Evolutionary conservation across 2,888 invertebrate species (phyloP), one percentile per base, ranked within the genome.

Genomic region (Tipula helvola): DNA sequence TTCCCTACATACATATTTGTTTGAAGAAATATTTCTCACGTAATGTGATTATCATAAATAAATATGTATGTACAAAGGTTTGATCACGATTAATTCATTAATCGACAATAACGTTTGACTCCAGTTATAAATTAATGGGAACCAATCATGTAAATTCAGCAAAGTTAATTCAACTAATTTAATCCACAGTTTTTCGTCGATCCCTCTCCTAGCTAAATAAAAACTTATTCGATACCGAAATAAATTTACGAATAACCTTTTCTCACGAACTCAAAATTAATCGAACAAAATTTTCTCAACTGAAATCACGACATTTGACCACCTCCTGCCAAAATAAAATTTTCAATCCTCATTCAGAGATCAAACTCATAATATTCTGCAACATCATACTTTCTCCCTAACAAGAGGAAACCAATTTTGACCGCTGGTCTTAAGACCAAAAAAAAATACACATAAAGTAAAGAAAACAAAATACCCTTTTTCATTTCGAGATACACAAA

Each of bases 281-380:
- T 71, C 28, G 10, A 71, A 71, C 71, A 71, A 71, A 71, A 71
- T 71, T 28, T 71, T 71, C 28, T 71, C 28, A 71, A 71, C 71
- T 71, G 12, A 71, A 71, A 71, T 71, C 71, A 5, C 71, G 71
- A 71, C 71, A 71, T 71, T 71, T 71, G 71, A 71, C 71, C 71
- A 71, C 28, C 71, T 71, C 71, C 71, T 71, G 71, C 28, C 71
- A 71, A 71, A 28, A 71, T 8, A 28, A 28, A 71, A 71, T 28
- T 71, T 71, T 71, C 71, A 71, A 28, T 71, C 71, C 71, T 71
- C 71, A 71, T 71, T 71, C 71, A 71, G 28, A 71, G 71, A 71
- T 71, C 71, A 71, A 71, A 71, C 71, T 71, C 71, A 71, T 71
- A 71, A 71, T 71, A 71, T 71, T 71, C 71, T 71, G 71, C 71